Conservation (phyloP, 2,888 invertebrate species). For the Acholoe squamosa region DNA sequence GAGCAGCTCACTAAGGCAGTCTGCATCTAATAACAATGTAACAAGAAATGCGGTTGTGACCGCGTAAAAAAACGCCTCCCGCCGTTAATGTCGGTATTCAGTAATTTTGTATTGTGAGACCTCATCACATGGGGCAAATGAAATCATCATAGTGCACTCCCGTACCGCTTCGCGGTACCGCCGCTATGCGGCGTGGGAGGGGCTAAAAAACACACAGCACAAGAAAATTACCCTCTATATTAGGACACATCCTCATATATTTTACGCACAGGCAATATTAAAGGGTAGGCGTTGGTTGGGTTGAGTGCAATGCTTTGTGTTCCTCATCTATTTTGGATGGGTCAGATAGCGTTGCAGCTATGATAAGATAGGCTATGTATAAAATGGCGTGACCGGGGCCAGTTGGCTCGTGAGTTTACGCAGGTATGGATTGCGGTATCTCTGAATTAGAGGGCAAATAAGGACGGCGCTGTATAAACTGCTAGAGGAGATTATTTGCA, state of each 20-base stretch:
- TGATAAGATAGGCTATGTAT: not conserved
- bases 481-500: not conserved
- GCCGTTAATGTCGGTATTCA: no score
- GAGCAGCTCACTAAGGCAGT: not conserved
- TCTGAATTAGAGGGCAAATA: not conserved
- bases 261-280: no score
- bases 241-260: not conserved
- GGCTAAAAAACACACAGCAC: not conserved
- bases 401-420: no score
- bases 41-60: no score
- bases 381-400: no score
- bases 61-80: no score
- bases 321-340: not conserved
- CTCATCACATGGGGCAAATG: no score
- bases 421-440: not conserved
- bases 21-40: not conserved
- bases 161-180: no score
- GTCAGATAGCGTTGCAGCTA: not conserved
- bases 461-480: not conserved
- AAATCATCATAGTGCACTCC: no score
- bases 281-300: no score
- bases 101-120: no score
- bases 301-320: not conserved
- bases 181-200: no score
- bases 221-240: not conserved